phyloP scores from a whole-genome alignment of 2,113 vertebrate genomes.

The Perca flavescens region DNA sequence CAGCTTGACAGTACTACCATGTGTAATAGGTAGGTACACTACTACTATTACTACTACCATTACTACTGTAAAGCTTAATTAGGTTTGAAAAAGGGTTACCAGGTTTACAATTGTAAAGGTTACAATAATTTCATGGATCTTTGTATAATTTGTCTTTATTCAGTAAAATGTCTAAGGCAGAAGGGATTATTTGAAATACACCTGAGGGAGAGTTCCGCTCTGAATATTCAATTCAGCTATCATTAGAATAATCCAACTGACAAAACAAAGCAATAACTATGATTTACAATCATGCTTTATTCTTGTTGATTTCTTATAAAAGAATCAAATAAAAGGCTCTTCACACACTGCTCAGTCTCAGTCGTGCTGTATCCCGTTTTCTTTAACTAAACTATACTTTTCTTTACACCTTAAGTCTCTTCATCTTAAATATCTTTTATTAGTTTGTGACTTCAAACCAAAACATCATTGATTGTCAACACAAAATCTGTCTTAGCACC shows the following conservation, averaged over 20 bases:
- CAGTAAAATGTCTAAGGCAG: not conserved
- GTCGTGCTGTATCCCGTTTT: slow-evolving; percentile 62
- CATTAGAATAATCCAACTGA: slow-evolving; percentile 17
- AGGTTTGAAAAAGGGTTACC: not conserved
- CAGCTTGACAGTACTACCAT: too few species aligned
- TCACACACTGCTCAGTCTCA: slow-evolving; percentile 59
- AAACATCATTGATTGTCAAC: slow-evolving; percentile 90
- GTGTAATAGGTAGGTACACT: too few species aligned
- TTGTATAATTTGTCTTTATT: not conserved
- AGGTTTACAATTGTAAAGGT: not conserved
- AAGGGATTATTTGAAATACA: not conserved
- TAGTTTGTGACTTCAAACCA: slow-evolving; percentile 87
- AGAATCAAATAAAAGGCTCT: slow-evolving; percentile 82
- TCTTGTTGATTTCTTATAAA: slow-evolving; percentile 84
- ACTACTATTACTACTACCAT: too few species aligned
- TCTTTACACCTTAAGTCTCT: slow-evolving; percentile 82
- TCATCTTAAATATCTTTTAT: slow-evolving; percentile 87
- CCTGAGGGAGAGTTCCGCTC: not conserved
- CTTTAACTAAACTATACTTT: slow-evolving; percentile 81
- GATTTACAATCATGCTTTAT: slow-evolving; percentile 88
- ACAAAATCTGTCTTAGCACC: slow-evolving; percentile 95
- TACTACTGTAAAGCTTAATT: not conserved
- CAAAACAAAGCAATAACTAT: slow-evolving; percentile 59
- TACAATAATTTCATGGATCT: not conserved
- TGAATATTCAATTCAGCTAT: not conserved